Evolutionary conservation across 2,113 vertebrate genomes (phyloP).

Genomic region (Ochotona princeps): DNA sequence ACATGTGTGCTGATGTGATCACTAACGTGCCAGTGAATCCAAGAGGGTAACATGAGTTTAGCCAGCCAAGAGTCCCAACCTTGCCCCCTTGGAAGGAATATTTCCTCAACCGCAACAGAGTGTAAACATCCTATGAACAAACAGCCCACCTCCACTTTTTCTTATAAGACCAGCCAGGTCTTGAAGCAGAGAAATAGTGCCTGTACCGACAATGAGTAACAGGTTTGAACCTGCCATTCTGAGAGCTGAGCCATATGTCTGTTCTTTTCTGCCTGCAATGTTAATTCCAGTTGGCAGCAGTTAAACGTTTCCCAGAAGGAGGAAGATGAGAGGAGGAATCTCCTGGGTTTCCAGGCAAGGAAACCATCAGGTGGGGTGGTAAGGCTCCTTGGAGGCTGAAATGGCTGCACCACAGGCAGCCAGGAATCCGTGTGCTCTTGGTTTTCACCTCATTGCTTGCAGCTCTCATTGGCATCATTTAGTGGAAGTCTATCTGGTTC

Average conservation of each 20-base stretch:
- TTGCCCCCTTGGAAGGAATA: not conserved
- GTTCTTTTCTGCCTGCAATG: not conserved
- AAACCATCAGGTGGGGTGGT: constrained; percentile 7
- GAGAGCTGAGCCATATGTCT: not conserved
- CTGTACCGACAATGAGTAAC: not conserved
- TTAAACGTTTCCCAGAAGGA: not conserved
- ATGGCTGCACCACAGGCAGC: not conserved
- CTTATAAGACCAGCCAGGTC: not conserved
- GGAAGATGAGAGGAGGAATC: constrained; percentile 6
- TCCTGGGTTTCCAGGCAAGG: constrained; percentile 46
- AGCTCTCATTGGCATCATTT: not conserved
- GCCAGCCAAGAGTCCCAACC: not conserved
- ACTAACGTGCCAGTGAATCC: not conserved
- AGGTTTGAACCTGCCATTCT: not conserved
- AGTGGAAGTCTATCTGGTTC: constrained; percentile 32
- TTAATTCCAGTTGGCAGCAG: constrained; percentile 39
- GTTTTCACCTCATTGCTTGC: constrained; percentile 63
- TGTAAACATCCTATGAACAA: not conserved
- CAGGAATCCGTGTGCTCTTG: constrained; percentile 35
- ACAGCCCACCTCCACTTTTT: not conserved
- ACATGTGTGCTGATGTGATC: rapidly evolving
- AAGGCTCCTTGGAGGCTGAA: rapidly evolving
- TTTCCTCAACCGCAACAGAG: not conserved
- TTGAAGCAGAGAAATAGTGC: not conserved
- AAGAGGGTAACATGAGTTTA: not conserved